phyloP scores from a whole-genome alignment of 2,113 vertebrate species.

The Myiopsitta monachus region DNA sequence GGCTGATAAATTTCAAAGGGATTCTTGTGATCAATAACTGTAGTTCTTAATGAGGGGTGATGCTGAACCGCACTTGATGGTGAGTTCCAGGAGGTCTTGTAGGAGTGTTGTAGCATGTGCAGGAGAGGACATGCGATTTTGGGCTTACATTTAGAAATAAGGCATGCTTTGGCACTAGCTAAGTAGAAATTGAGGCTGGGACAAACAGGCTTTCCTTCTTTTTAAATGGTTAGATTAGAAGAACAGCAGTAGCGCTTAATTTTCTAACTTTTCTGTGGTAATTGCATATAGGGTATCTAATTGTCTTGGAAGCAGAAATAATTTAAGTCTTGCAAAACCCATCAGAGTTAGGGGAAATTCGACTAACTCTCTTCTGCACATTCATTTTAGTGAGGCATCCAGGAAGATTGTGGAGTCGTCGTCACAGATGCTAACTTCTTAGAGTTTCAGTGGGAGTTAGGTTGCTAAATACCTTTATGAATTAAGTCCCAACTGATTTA shows the following conservation, averaged over 20 bases:
- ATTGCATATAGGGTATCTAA: neutral
- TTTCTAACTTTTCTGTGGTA: neutral
- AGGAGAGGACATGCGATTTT: neutral
- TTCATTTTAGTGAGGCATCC: neutral
- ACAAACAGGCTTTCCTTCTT: neutral
- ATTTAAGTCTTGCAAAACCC: neutral
- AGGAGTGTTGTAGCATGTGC: neutral
- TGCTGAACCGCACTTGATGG: neutral
- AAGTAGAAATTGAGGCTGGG: neutral
- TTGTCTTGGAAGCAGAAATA: neutral
- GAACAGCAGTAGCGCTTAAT: neutral
- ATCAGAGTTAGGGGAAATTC: neutral
- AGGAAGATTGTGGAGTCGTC: neutral
- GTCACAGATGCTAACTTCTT: neutral
- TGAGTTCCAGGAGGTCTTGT: neutral
- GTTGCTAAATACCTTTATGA: neutral
- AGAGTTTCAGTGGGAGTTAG: neutral
- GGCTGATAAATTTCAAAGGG: slow-evolving; percentile 53
- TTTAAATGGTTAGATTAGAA: neutral
- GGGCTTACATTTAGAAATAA: neutral
- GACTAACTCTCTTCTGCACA: neutral
- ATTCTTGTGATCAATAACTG: slow-evolving; percentile 20
- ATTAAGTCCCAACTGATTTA: neutral
- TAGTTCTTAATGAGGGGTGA: neutral
- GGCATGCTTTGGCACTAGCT: neutral